Evolutionary conservation across 2,113 vertebrate species (phyloP).

Genomic region (Brienomyrus longianalis): DNA sequence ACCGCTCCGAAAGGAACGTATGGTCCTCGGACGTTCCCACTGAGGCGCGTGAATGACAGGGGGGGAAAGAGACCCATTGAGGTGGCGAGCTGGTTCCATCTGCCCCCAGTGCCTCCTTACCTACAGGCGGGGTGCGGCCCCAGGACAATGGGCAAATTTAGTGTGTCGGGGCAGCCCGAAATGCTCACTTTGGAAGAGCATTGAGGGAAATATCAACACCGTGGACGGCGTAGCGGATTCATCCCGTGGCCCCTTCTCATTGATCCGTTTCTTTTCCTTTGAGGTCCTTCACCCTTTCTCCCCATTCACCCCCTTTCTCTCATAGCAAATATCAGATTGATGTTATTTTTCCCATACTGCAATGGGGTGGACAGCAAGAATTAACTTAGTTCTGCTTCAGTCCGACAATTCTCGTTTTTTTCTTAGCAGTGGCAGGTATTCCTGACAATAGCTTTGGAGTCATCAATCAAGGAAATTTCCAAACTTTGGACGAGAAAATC

Average conservation of each 20-base stretch:
- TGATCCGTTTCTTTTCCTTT: constrained; percentile 70
- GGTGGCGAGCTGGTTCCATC: constrained; percentile 90
- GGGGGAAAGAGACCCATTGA: constrained; percentile 78
- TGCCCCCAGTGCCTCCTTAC: constrained; percentile 84
- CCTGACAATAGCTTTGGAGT: constrained; percentile 51
- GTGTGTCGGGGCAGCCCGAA: constrained; percentile 70
- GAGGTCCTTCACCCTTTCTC: constrained; percentile 60
- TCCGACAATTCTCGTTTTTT: constrained; percentile 57
- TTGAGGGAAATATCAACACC: constrained; percentile 70
- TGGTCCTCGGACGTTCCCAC: constrained; percentile 81
- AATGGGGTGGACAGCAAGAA: constrained; percentile 67
- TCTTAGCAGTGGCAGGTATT: constrained; percentile 60
- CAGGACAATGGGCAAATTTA: constrained; percentile 72
- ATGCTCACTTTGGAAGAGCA: constrained; percentile 68
- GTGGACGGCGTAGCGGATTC: constrained; percentile 71
- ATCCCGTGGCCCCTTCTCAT: constrained; percentile 65
- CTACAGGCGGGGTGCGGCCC: constrained; percentile 71
- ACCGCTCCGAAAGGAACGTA: constrained; percentile 64
- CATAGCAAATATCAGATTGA: constrained; percentile 61
- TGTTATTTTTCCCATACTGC: constrained; percentile 72
- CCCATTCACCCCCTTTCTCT: constrained; percentile 67
- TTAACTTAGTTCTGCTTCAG: constrained; percentile 74
- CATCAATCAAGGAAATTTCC: constrained; percentile 55
- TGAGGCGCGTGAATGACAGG: constrained; percentile 81
- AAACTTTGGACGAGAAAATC: not conserved